Evolutionary conservation across 2,113 vertebrate species (phyloP).

Genomic region (Procavia capensis): DNA sequence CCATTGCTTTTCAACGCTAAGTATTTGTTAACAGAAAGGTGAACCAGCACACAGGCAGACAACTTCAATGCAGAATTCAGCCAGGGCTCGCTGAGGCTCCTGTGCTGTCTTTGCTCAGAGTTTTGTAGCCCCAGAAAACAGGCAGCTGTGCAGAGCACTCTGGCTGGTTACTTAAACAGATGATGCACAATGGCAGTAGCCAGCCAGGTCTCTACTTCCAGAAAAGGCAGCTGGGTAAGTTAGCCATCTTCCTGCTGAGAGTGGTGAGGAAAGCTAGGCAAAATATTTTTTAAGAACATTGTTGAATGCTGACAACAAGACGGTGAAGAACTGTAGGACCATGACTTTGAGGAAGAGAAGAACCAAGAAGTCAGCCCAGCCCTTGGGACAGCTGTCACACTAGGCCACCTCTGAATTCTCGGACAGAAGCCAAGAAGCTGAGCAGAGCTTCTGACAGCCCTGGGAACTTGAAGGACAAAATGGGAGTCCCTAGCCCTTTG

Average conservation of each 20-base stretch:
- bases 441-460: background rate
- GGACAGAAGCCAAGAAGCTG: background rate
- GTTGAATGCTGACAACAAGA: background rate
- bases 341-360: no score
- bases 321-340: background rate
- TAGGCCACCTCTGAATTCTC: background rate
- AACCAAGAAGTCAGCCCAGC: background rate
- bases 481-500: background rate
- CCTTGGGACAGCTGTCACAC: no score
- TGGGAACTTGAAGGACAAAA: background rate
- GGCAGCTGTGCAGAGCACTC: background rate
- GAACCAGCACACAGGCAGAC: background rate
- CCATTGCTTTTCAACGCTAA: background rate
- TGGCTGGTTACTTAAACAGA: no score
- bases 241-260: background rate
- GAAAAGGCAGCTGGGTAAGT: background rate
- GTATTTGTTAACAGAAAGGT: no score
- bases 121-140: no score
- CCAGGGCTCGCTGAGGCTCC: background rate
- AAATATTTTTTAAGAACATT: background rate
- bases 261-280: background rate
- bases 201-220: background rate
- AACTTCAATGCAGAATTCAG: background rate
- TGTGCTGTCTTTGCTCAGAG: background rate
- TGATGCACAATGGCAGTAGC: background rate